Conservation (phyloP, 2,113 vertebrate species). For the Phaethornis superciliosus region DNA sequence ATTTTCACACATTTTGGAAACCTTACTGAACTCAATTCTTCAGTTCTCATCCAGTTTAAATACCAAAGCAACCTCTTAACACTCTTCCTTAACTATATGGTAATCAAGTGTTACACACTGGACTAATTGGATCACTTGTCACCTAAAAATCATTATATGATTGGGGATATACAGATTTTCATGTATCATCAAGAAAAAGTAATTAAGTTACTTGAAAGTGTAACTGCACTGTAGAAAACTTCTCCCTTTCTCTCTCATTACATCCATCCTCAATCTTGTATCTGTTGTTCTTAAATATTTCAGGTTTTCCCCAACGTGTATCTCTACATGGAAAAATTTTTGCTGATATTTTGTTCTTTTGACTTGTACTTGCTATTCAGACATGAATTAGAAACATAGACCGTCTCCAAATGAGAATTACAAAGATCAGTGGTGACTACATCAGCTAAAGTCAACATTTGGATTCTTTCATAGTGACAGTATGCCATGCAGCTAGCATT, state of each 20-base stretch:
- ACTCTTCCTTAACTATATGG: accelerated
- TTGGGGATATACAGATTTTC: not conserved
- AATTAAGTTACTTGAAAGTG: not conserved
- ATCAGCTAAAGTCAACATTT: not conserved
- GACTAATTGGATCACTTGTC: not conserved
- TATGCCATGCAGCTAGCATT: not conserved
- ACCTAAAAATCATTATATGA: not conserved
- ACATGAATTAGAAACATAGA: not conserved
- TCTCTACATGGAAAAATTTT: not conserved
- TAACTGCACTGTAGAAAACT: not conserved
- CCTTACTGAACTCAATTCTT: not conserved
- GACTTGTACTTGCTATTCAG: not conserved
- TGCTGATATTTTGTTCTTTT: not conserved
- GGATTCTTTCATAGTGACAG: not conserved
- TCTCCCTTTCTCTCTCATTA: not conserved
- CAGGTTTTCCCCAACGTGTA: not conserved
- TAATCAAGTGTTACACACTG: not conserved
- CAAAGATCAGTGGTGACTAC: not conserved
- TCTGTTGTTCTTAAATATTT: not conserved
- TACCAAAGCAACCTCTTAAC: not conserved
- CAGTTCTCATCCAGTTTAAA: not conserved
- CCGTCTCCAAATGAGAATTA: not conserved
- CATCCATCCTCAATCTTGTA: not conserved
- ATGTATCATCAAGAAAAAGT: not conserved
- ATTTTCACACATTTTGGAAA: not conserved